Conservation (phyloP, 1,140 invertebrate species). For the Apolygus lucorum region DNA sequence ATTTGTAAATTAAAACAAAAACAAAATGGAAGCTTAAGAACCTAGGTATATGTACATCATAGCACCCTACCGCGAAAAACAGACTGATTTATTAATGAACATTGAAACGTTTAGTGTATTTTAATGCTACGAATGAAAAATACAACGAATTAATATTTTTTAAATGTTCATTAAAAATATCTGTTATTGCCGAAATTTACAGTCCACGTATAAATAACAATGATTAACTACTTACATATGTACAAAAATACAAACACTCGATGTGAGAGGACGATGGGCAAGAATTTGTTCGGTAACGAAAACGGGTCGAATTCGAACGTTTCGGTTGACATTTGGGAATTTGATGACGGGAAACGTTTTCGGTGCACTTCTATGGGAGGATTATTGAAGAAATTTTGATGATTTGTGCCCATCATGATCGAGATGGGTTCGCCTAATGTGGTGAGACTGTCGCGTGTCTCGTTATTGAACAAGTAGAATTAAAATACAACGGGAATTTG, state of each 20-base stretch:
- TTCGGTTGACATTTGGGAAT: too few relatives aligned
- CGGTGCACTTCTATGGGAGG: neutral
- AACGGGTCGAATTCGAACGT: too few relatives aligned
- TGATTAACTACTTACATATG: neutral
- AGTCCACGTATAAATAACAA: neutral
- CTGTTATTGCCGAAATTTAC: neutral
- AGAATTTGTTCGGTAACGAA: neutral
- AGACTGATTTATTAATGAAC: neutral
- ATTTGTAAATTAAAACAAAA: neutral
- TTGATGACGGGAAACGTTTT: too few relatives aligned
- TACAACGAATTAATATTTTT: neutral
- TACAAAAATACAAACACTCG: neutral
- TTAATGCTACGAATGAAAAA: neutral
- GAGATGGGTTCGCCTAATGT: neutral
- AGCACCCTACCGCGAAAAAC: too few relatives aligned
- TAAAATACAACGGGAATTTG: neutral
- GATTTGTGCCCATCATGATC: too few relatives aligned
- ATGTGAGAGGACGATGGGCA: neutral
- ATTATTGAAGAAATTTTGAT: neutral
- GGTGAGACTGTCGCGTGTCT: neutral
- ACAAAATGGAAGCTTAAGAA: neutral
- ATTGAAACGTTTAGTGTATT: neutral
- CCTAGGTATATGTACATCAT: too few relatives aligned
- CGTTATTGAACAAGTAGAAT: neutral
- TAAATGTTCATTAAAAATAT: neutral